phyloP scores from a whole-genome alignment of 2,888 invertebrate species.

The Stramonita haemastoma region DNA sequence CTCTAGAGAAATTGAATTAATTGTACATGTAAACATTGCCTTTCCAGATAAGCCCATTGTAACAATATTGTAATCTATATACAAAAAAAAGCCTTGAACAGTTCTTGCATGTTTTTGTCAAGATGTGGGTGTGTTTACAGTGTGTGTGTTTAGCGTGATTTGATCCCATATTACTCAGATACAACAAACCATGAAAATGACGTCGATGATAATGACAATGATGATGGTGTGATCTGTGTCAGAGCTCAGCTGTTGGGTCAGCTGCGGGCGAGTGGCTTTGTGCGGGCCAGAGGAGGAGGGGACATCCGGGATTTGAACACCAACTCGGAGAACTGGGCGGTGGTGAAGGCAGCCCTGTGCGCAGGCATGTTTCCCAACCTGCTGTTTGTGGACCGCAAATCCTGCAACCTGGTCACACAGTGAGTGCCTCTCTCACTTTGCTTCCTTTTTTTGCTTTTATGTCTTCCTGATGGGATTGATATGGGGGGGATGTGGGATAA shows the following conservation, averaged over 20 bases:
- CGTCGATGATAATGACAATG: no score
- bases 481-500: no score
- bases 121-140: no score
- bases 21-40: no score
- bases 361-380: conserved; percentile 95
- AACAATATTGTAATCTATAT: no score
- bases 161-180: no score
- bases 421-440: not conserved
- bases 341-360: conserved; percentile 92
- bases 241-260: conserved; percentile 88
- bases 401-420: conserved; percentile 36
- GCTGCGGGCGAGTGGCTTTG: conserved; percentile 85
- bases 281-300: conserved; percentile 79
- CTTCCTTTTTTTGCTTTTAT: not conserved
- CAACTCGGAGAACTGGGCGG: conserved; percentile 91
- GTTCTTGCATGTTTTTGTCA: no score
- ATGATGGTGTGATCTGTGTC: not conserved
- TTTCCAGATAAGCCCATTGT: no score
- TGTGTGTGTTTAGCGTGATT: no score
- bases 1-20: no score
- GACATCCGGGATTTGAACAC: conserved; percentile 88
- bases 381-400: conserved; percentile 30
- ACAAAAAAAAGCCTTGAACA: no score
- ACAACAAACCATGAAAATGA: no score
- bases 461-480: not conserved